Base-by-base conservation (phyloP, 2,888 invertebrate genomes). In the Agrotis segetum region DNA sequence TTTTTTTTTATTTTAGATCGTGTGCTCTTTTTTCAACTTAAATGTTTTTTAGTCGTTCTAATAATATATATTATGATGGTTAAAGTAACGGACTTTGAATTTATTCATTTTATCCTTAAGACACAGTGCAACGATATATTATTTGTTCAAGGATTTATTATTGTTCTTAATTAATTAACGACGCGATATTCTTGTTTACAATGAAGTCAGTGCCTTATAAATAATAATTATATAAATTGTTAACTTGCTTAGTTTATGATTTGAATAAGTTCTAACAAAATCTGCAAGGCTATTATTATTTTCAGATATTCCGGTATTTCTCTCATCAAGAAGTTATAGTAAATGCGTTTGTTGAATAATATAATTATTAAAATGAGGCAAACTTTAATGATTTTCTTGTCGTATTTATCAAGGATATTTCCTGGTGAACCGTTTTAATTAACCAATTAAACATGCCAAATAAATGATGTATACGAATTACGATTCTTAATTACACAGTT, bases 161-260 rank as follows among this genome's bases (percentile, higher is more conserved):
- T 66, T 60, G 52, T 78, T 78, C 63, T 79, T 82, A 79, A 66
- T 77, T 82, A 80, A 79, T 71, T 68, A 64, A 29, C n/a, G 24
- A 34, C 46, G 21, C 6, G 44, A 58, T 83, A 75, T 55, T 64
- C 64, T 67, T 82, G 83, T 80, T 79, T 74, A 74, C 58, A 44
- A 19, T 74, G 24, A 55, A 56, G 55, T 47, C 19, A 63, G 19
- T 52, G 58, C 49, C 59, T 59, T 55, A 16, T 66, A 59, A 49
- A 74, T 72, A 34, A 71, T 47, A 47, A 70, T 55, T 59, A 14
- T 47, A 9, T 55, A 9, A 21, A 59, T 49, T 47, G 14, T 74
- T 71, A 53, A 29, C 53, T 52, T 49, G 49, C 19, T 59, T 63
- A 68, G 46, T 53, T 14, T 61, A 19, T 17, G 29, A 14, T 29